A percentile compares a stretch with the other conserved stretches of the same genome.
These are phyloP conservation scores for Solenopsis invicta DNA, from an alignment of 1,140 invertebrate species.

Conservation along the genomic window DNA sequence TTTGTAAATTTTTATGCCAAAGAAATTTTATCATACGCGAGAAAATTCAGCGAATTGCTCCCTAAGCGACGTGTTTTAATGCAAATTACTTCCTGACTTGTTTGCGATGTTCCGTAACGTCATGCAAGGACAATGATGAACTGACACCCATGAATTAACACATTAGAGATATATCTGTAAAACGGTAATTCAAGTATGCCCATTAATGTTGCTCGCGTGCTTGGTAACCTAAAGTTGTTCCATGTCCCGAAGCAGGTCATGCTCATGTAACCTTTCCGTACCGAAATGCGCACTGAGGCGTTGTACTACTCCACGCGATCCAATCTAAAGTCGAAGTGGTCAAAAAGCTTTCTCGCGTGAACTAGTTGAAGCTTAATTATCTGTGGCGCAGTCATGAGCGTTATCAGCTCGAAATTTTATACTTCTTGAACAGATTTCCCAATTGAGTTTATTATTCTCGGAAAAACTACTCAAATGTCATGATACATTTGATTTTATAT, in stretches of 20 bases:
- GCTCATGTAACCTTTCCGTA: conserved; percentile 48
- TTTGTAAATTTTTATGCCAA: not conserved
- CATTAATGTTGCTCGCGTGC: conserved; percentile 71
- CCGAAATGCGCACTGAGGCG: conserved; percentile 37
- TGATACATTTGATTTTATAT: not conserved
- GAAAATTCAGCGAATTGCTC: not conserved
- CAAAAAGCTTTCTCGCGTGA: conserved; percentile 32
- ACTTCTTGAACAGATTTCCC: not conserved
- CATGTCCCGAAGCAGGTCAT: conserved; percentile 54
- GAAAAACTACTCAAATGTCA: not conserved
- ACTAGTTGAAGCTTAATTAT: conserved; percentile 8
- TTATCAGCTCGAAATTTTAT: conserved; percentile 26
- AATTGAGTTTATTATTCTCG: not conserved
- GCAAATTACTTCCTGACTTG: conserved; percentile 35
- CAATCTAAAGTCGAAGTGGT: conserved; percentile 32
- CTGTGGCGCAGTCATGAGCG: not conserved
- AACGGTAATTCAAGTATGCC: conserved; percentile 42
- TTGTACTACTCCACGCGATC: conserved; percentile 46
- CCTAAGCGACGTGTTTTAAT: conserved; percentile 1
- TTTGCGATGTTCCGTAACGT: conserved; percentile 16
- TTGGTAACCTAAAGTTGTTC: conserved; percentile 36
- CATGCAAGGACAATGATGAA: conserved; percentile 49
- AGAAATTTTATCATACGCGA: not conserved
- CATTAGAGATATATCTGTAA: conserved; percentile 49
- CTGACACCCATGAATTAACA: conserved; percentile 54